A percentile compares a stretch with the other conserved stretches of the same genome.
Evolutionary conservation across 2,113 vertebrate species (phyloP).

Genomic region (Channa maculata): DNA sequence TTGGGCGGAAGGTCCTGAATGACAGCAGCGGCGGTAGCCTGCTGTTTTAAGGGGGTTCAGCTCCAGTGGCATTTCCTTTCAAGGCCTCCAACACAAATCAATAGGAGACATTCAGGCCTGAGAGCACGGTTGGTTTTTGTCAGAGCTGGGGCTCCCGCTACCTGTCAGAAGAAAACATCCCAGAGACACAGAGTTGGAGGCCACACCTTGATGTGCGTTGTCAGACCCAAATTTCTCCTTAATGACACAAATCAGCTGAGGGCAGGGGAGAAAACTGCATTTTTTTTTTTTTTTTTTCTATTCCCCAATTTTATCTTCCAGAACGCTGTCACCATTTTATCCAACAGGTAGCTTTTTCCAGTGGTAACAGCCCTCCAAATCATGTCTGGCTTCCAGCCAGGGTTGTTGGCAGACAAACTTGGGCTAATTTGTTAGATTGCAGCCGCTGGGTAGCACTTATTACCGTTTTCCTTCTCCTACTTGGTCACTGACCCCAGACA

Average conservation of each 20-base stretch:
- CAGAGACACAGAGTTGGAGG: background rate
- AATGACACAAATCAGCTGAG: slow-evolving; percentile 6
- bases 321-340: background rate
- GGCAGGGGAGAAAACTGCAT: background rate
- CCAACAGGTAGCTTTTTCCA: background rate
- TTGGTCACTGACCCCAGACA: background rate
- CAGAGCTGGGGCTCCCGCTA: background rate
- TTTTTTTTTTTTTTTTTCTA: too few species aligned
- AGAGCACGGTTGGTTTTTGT: slow-evolving; percentile 23
- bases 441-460: slow-evolving; percentile 10
- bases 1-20: slow-evolving; percentile 1
- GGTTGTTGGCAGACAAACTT: background rate
- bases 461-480: background rate
- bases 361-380: background rate
- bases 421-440: background rate
- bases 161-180: background rate
- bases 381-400: background rate
- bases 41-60: background rate
- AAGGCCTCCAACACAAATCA: slow-evolving; percentile 40
- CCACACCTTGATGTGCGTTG: background rate
- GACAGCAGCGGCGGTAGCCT: slow-evolving; percentile 14
- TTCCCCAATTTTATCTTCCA: too few species aligned
- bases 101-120: slow-evolving; percentile 47
- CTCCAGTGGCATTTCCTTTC: slow-evolving; percentile 54
- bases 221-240: background rate